Conservation (phyloP, 1,140 invertebrate species). For the Scaptomyza graminum region DNA sequence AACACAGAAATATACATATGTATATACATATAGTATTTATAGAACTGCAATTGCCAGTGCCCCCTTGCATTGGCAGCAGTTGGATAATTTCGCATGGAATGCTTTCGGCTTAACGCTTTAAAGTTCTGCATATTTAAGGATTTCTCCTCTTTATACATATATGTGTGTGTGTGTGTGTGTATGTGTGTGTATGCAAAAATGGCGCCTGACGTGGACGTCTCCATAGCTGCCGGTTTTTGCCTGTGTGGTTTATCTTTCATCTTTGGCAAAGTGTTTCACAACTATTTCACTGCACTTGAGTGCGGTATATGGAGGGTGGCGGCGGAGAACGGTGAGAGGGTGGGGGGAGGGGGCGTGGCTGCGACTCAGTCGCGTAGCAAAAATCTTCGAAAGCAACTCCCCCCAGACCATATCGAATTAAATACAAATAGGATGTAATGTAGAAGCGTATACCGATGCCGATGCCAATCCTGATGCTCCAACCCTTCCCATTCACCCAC, state of each 20-base stretch:
- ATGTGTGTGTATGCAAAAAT: slow-evolving; percentile 55
- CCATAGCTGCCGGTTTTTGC: slow-evolving; percentile 33
- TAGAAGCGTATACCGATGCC: slow-evolving; percentile 38
- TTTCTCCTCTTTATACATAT: slow-evolving; percentile 10
- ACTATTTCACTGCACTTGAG: slow-evolving; percentile 80
- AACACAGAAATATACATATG: background rate
- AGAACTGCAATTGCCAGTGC: slow-evolving; percentile 25
- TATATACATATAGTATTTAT: no score
- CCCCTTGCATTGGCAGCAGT: slow-evolving; percentile 3
- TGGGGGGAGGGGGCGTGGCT: background rate
- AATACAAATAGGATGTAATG: slow-evolving; percentile 72
- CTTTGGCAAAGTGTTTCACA: slow-evolving; percentile 81
- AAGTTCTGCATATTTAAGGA: slow-evolving; percentile 31
- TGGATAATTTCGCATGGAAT: slow-evolving; percentile 4
- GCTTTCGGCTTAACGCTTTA: slow-evolving; percentile 33
- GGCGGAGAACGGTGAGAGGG: background rate
- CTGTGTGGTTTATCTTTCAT: slow-evolving; percentile 78
- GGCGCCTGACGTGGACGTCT: slow-evolving; percentile 30
- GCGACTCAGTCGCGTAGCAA: slow-evolving; percentile 57
- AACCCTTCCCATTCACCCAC: background rate
- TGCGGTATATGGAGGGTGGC: slow-evolving; percentile 28
- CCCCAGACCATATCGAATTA: slow-evolving; percentile 68
- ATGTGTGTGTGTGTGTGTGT: background rate
- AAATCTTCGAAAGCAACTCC: slow-evolving; percentile 62
- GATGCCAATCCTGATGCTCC: slow-evolving; percentile 6